phyloP scores from a whole-genome alignment of 2,113 vertebrate genomes.

The Nicator chloris region DNA sequence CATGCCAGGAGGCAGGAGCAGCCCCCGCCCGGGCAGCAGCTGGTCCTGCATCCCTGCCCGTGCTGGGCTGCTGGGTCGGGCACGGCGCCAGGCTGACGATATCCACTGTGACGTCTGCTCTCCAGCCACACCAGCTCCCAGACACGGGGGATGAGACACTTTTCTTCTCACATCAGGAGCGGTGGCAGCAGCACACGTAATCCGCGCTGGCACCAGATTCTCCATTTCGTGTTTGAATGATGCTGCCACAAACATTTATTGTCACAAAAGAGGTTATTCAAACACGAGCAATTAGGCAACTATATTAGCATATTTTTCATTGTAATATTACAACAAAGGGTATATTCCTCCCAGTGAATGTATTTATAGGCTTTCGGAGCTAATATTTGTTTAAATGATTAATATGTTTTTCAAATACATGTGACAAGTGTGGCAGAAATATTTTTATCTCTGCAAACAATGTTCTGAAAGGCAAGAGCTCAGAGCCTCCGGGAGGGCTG shows the following conservation, averaged over 20 bases:
- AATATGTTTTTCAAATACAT: constrained; percentile 77
- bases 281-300: constrained; percentile 72
- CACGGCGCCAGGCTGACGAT: not conserved
- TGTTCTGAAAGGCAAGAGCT: constrained; percentile 40
- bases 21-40: not conserved
- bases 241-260: constrained; percentile 63
- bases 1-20: not conserved
- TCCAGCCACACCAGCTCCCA: not conserved
- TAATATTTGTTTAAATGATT: constrained; percentile 81
- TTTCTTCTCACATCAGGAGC: not conserved
- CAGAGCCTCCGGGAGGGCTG: not conserved
- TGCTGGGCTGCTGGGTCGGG: not conserved
- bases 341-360: constrained; percentile 63
- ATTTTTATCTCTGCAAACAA: constrained; percentile 59
- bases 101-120: not conserved
- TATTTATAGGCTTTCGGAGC: constrained; percentile 70
- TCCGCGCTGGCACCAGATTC: constrained; percentile 30
- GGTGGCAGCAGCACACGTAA: constrained; percentile 10
- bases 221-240: constrained; percentile 62
- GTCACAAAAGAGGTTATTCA: constrained; percentile 72
- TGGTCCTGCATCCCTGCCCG: not conserved
- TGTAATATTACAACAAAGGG: constrained; percentile 67
- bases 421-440: constrained; percentile 69
- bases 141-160: not conserved
- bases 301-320: constrained; percentile 75